Evolutionary conservation across 2,113 vertebrate genomes (phyloP).

Genomic region (Pangasianodon hypophthalmus): DNA sequence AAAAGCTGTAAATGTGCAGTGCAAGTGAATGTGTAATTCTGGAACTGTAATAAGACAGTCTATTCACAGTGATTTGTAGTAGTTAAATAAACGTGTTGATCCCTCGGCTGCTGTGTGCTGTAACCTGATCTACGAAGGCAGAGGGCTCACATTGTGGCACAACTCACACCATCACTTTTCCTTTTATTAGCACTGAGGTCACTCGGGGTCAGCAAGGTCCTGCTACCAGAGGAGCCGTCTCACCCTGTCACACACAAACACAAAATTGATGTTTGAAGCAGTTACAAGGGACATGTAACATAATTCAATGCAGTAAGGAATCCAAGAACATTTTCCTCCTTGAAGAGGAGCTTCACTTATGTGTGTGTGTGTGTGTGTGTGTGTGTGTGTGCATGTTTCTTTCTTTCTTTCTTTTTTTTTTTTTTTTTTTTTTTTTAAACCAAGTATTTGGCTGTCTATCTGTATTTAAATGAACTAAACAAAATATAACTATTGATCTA

Average conservation of each 20-base stretch:
- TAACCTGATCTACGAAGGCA: slow-evolving; percentile 52
- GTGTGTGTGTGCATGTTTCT: not conserved
- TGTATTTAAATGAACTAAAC: slow-evolving; percentile 32
- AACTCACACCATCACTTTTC: slow-evolving; percentile 55
- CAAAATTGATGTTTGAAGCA: slow-evolving; percentile 2
- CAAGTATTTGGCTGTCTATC: slow-evolving; percentile 24
- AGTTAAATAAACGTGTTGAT: slow-evolving; percentile 38
- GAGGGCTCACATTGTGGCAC: slow-evolving; percentile 47
- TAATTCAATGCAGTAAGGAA: not conserved
- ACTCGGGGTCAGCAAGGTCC: slow-evolving; percentile 61
- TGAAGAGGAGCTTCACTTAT: not conserved
- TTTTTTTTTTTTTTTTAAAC: not conserved
- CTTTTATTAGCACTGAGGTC: slow-evolving; percentile 65
- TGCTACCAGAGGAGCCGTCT: slow-evolving; percentile 46
- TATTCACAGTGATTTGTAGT: slow-evolving; percentile 49
- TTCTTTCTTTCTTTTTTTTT: not conserved
- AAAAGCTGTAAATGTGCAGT: slow-evolving; percentile 21
- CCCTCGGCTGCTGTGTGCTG: slow-evolving; percentile 38
- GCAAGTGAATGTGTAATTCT: not conserved
- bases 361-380: not conserved
- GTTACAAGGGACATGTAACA: not conserved
- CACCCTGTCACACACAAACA: slow-evolving; percentile 32
- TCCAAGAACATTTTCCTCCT: not conserved
- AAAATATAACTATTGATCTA: not conserved
- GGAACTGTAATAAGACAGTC: slow-evolving; percentile 34